These are phyloP conservation scores for Conus ventricosus DNA, from an alignment of 1,140 invertebrate species.

Conservation along the genomic window DNA sequence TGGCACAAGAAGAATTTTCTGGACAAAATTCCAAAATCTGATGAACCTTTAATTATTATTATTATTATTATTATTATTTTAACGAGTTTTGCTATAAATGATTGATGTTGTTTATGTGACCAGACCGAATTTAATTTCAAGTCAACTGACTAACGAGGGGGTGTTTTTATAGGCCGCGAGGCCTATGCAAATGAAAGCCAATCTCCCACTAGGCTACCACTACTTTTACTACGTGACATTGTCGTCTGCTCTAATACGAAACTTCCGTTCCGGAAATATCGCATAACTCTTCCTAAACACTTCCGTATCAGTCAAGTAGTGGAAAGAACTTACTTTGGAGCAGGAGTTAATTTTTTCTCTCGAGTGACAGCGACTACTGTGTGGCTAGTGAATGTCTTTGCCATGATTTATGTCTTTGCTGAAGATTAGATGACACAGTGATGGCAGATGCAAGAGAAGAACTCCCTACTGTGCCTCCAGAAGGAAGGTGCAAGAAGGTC, in stretches of 20 bases:
- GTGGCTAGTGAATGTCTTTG: neutral
- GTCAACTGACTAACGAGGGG: too few relatives aligned
- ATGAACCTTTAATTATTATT: too few relatives aligned
- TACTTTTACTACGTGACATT: neutral
- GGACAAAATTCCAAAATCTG: too few relatives aligned
- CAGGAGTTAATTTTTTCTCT: neutral
- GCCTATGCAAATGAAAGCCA: too few relatives aligned
- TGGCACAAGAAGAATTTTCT: too few relatives aligned
- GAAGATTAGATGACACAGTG: neutral
- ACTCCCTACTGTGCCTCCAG: neutral
- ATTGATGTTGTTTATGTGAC: too few relatives aligned
- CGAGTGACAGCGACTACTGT: neutral
- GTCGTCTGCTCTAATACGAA: neutral
- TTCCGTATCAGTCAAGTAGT: neutral
- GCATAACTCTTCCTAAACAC: neutral
- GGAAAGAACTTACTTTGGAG: neutral
- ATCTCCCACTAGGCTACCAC: too few relatives aligned
- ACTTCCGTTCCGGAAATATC: conserved; percentile 5
- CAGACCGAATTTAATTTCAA: too few relatives aligned
- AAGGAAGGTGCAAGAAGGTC: neutral
- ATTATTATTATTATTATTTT: too few relatives aligned
- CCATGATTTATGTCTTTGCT: neutral
- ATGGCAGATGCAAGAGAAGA: neutral
- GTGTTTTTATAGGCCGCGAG: too few relatives aligned
- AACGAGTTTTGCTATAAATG: too few relatives aligned